Evolutionary conservation across 2,888 invertebrate genomes (phyloP), one percentile per base, ranked within the genome.

Genomic region (Teinopalpus imperialis): DNA sequence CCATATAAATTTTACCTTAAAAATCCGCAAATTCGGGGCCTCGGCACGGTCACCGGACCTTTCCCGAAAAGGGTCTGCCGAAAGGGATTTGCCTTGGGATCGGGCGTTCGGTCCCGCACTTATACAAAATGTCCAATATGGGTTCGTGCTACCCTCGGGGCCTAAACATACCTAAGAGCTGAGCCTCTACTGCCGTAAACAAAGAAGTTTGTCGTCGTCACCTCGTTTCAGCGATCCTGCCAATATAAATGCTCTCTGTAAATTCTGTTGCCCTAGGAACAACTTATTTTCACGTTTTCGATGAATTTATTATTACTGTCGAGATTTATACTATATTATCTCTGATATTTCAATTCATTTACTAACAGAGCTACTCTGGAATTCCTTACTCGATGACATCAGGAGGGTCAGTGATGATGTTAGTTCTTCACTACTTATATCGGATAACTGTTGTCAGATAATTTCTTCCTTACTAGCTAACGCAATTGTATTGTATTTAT

Each of bases 61-160:
- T 81, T 77, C 74, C 72, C 74, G 62, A 78, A 81, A 81, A 86
- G 85, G 87, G 86, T 81, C 77, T 58, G 65, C 76, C 81, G 74
- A 86, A 86, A 86, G 83, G 87, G 87, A 86, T 87, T 88, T 87
- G 81, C 79, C 75, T 77, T 76, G 85, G 85, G 85, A 77, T 78
- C 81, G 78, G 72, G 72, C 64, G 68, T 69, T 65, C 67, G 75
- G 79, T 72, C 70, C 86, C 76, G 81, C 85, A 87, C 87, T 88
- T 88, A 87, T 80, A 88, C 86, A 86, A 86, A 88, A 88, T 87
- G 87, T 87, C 83, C 83, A 85, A 85, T 82, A 82, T 81, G 77
- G 77, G 70, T 74, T 81, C 59, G 58, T 66, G 47, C 61, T 57
- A 59, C 61, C 62, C 63, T 57, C 56, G 71, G 79, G 78, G 70